Base-by-base conservation (phyloP, 2,113 vertebrate species). In the Aegithalos caudatus region DNA sequence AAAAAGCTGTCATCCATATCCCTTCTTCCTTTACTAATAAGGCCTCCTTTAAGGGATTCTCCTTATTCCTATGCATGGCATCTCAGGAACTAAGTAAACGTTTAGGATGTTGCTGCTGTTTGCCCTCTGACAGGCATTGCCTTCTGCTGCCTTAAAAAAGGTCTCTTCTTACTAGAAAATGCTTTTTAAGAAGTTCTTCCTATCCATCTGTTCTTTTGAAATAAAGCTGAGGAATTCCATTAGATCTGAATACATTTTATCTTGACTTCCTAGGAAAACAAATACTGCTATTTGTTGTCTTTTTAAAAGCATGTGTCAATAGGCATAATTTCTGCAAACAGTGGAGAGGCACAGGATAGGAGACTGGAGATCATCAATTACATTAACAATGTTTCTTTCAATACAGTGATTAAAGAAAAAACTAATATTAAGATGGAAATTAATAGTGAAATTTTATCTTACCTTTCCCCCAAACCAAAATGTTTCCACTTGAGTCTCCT, bases 401-500 rank as follows among this genome's bases (percentile, higher is more conserved):
- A 35, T 17, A 44, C 13, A 51, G 2, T 37, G 14, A 84, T 70
- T 64, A 67, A 84, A 25, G 37, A 81, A 69, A 51, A 4, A 76
- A 71, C 11, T n/a, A 54, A 61, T 31, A 82, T 74, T 35, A 61
- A 82, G n/a, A 61, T 20, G 28, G 18, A 69, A 42, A 5, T 70
- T 33, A 48, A 69, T 14, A 42, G 25, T 42, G 31, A 76, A 62
- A 14, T n/a, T 33, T 45, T 53, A 18, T 77, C 93, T 98, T 98
- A 99, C 99, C 99, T 99, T 99, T 99, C 58, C 99, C 99, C 99
- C 99, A 99, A 57, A 99, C 98, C 96, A 99, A 97, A 95, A 99
- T 99, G 98, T 99, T 99, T 93, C 99, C 99, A 28, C 99, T 99
- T 3, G 99, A 99, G 94, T 99, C 99, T 97, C 99, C 99, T 12